Evolutionary conservation across 2,113 vertebrate species (phyloP).

Genomic region (Columba livia): DNA sequence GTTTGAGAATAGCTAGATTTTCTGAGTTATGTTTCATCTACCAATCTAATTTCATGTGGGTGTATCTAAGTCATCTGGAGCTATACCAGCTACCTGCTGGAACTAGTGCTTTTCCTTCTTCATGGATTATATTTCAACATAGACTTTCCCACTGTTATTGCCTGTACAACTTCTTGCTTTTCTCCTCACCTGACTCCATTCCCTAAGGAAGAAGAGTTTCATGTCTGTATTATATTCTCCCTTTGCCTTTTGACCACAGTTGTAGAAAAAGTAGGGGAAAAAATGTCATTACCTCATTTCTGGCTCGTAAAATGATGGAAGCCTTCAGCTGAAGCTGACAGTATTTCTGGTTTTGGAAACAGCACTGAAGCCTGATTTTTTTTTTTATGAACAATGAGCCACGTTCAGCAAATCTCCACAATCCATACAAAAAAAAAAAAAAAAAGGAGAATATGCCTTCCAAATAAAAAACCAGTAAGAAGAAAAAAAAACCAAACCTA

Average conservation of each 20-base stretch:
- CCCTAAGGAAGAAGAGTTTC: neutral
- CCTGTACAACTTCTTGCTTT: neutral
- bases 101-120: neutral
- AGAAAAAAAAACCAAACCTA: neutral
- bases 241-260: neutral
- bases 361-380: neutral
- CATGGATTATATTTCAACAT: neutral
- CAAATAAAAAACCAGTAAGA: neutral
- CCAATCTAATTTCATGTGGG: neutral
- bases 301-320: neutral
- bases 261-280: neutral
- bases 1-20: neutral
- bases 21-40: neutral
- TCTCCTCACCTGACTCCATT: neutral
- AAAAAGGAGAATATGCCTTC: neutral
- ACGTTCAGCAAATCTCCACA: neutral
- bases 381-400: neutral
- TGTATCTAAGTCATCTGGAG: neutral
- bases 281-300: neutral
- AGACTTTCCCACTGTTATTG: neutral
- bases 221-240: neutral
- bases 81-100: neutral
- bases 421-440: neutral
- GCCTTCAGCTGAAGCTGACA: neutral
- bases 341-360: neutral